A percentile compares a stretch with the other conserved stretches of the same genome.
Evolutionary conservation across 2,113 vertebrate genomes (phyloP).

Genomic region (Scopus umbretta): DNA sequence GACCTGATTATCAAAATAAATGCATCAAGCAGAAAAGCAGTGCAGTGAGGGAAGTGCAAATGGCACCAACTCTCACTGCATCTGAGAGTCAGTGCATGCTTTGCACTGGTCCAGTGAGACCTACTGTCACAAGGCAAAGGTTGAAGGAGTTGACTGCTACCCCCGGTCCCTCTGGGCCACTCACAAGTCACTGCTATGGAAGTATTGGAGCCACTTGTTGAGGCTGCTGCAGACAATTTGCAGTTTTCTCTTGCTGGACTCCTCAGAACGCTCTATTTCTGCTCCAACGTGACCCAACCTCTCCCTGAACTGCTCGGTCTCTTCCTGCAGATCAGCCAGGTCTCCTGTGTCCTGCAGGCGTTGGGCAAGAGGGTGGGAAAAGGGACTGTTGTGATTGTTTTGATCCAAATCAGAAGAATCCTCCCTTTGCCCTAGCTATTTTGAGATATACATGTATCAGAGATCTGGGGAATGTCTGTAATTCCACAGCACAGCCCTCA

Average conservation of each 20-base stretch:
- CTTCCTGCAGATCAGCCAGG: conserved; percentile 67
- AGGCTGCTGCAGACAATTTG: conserved; percentile 56
- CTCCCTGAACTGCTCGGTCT: conserved; percentile 69
- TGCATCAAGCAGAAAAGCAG: neutral
- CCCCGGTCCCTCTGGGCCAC: neutral
- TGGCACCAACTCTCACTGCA: neutral
- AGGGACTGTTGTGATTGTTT: neutral
- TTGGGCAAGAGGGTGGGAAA: neutral
- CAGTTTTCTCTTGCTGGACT: conserved; percentile 56
- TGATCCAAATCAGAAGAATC: neutral
- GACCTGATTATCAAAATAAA: neutral
- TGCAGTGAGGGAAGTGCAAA: neutral
- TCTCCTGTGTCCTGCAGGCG: conserved; percentile 74
- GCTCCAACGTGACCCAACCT: conserved; percentile 49
- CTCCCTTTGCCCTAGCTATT: neutral
- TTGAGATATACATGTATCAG: neutral
- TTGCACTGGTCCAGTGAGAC: neutral
- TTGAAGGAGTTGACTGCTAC: neutral
- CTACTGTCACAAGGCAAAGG: neutral
- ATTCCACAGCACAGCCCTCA: neutral
- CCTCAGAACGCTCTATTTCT: conserved; percentile 67
- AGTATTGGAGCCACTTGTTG: conserved; percentile 63
- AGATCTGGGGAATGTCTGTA: neutral
- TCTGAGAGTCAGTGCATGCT: neutral
- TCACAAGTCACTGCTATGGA: conserved; percentile 62